Conservation (phyloP, 30 jellyfish, hydroid and myxozoan species). For the Aurelia sp. region DNA sequence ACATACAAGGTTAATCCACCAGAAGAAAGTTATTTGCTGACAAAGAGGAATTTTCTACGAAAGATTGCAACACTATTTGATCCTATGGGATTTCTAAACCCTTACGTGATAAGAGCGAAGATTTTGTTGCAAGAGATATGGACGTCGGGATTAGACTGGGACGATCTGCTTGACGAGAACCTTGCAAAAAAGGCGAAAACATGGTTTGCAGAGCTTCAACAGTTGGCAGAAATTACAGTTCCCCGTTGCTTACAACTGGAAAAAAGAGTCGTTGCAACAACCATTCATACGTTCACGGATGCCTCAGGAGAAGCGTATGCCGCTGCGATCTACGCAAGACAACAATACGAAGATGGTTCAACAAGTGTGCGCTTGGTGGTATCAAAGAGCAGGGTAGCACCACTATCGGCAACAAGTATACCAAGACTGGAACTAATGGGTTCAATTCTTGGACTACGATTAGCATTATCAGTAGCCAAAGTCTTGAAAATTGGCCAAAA, state of each 20-base stretch:
- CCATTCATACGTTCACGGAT: conserved; percentile 17
- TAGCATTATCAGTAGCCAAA: no score
- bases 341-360: conserved; percentile 16
- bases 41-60: conserved; percentile 32
- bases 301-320: conserved; percentile 47
- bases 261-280: neutral
- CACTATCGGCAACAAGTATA: no score
- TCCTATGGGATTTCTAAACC: conserved; percentile 43
- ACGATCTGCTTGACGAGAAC: neutral
- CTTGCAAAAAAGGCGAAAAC: conserved; percentile 1
- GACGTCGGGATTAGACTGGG: conserved; percentile 31
- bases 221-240: conserved; percentile 2
- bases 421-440: no score
- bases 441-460: no score
- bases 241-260: conserved; percentile 19
- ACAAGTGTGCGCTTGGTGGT: no score
- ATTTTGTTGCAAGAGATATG: conserved; percentile 25
- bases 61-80: conserved; percentile 32
- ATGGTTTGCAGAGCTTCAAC: conserved; percentile 32
- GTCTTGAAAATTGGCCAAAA: no score
- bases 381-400: no score
- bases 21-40: neutral
- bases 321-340: conserved; percentile 34
- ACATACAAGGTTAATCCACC: neutral
- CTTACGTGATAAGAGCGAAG: conserved; percentile 29